These are phyloP conservation scores for Harpegnathos saltator DNA, from an alignment of 1,140 invertebrate species.

Conservation along the genomic window DNA sequence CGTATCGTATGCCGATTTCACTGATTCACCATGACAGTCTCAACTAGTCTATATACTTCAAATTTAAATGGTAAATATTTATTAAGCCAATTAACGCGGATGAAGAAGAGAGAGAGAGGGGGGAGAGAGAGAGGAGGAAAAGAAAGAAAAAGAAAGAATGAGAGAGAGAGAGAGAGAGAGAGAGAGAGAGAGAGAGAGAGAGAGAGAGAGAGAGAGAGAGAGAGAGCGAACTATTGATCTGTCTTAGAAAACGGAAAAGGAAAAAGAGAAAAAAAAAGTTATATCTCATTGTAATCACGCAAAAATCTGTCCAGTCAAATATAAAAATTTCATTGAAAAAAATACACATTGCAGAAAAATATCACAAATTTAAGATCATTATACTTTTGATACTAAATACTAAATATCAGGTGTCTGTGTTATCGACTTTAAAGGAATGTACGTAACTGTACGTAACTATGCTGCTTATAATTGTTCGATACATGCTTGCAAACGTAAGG, in stretches of 20 bases:
- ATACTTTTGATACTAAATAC: slow-evolving; percentile 37
- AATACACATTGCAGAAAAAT: slow-evolving; percentile 60
- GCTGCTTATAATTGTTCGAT: too few species aligned
- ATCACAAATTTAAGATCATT: slow-evolving; percentile 47
- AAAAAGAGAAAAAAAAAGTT: too few species aligned
- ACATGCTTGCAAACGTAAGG: too few species aligned
- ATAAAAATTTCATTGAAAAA: slow-evolving; percentile 62
- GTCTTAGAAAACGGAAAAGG: too few species aligned
- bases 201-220: background rate
- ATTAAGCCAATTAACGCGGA: background rate
- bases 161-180: background rate
- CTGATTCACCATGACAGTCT: too few species aligned
- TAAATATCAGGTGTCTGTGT: slow-evolving; percentile 25
- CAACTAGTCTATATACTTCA: background rate
- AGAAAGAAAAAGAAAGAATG: too few species aligned
- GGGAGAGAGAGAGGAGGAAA: background rate
- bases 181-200: background rate
- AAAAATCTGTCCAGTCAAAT: slow-evolving; percentile 36
- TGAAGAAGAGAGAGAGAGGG: background rate
- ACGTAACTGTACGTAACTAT: too few species aligned
- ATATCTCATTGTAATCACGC: background rate
- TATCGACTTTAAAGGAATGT: too few species aligned
- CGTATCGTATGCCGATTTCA: too few species aligned
- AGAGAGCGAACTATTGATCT: background rate
- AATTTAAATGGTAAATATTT: background rate